Evolutionary conservation across 2,888 invertebrate species (phyloP).

Genomic region (Tetheella fluctuosa): DNA sequence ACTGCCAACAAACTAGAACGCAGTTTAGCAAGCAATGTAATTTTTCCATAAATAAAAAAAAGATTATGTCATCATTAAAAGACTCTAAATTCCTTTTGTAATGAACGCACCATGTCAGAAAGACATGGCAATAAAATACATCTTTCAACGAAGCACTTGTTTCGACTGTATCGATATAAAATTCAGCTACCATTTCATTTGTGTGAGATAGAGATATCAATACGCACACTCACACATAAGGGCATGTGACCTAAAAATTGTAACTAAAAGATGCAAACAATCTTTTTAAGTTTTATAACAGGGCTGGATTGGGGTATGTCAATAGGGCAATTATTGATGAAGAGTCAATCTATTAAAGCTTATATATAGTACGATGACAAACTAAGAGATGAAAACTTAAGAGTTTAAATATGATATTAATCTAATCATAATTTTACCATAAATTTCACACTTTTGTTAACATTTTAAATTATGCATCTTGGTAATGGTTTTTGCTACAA

Average conservation of each 20-base stretch:
- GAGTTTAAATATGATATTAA: too few relatives aligned
- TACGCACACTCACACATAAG: slow-evolving; percentile 27
- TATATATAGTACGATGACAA: too few relatives aligned
- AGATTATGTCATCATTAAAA: too few relatives aligned
- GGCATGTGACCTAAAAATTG: slow-evolving; percentile 75
- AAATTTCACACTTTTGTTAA: too few relatives aligned
- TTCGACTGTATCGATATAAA: slow-evolving; percentile 1
- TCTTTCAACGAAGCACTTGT: slow-evolving; percentile 1
- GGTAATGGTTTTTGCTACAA: too few relatives aligned
- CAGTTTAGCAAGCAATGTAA: too few relatives aligned
- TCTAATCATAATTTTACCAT: too few relatives aligned
- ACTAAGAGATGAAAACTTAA: too few relatives aligned
- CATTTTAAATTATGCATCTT: background rate
- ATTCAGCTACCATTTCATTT: slow-evolving; percentile 1
- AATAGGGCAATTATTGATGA: slow-evolving; percentile 13
- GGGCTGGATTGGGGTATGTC: slow-evolving; percentile 47
- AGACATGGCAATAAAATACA: background rate
- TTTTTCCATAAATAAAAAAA: too few relatives aligned
- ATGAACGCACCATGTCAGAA: background rate
- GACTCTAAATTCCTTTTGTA: background rate
- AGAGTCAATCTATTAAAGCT: too few relatives aligned
- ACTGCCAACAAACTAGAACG: too few relatives aligned
- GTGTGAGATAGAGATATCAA: slow-evolving; percentile 32
- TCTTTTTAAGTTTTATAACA: slow-evolving; percentile 77
- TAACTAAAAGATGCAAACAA: slow-evolving; percentile 82